These are phyloP conservation scores for Heliconius ethilla DNA, from an alignment of 2,888 invertebrate genomes.

Conservation along the genomic window DNA sequence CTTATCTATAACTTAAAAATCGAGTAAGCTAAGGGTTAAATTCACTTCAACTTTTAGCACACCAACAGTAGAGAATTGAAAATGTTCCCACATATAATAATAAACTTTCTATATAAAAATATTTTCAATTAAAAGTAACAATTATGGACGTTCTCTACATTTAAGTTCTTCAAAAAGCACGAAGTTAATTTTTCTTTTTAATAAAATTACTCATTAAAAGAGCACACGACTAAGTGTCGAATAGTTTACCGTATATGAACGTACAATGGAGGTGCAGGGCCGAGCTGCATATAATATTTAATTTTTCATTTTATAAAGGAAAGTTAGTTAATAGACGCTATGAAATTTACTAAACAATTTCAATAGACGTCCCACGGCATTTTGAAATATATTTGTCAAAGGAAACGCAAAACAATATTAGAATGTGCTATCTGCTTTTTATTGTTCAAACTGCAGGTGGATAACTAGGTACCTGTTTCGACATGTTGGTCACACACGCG, in stretches of 20 bases:
- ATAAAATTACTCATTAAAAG: neutral
- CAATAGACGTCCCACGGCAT: neutral
- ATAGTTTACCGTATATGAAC: neutral
- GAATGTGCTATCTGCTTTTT: conserved; percentile 9
- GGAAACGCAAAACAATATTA: conserved; percentile 17
- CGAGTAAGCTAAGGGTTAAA: neutral
- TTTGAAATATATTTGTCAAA: conserved; percentile 26
- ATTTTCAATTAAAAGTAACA: neutral
- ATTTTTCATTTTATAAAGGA: neutral
- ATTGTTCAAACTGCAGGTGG: neutral
- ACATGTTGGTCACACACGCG: conserved; percentile 38
- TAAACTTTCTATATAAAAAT: neutral
- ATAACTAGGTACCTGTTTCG: conserved; percentile 14
- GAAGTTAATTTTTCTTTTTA: neutral
- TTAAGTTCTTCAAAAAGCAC: neutral
- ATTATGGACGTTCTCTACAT: neutral
- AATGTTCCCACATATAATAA: neutral
- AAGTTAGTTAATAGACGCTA: neutral
- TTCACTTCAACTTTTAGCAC: neutral
- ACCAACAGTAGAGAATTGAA: neutral
- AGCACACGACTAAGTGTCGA: neutral
- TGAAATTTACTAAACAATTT: conserved; percentile 12
- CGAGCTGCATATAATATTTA: neutral
- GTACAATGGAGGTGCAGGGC: neutral
- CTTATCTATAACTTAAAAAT: neutral